Base-by-base conservation (phyloP, 2,797 vertebrate species). In the Pterois miles region DNA sequence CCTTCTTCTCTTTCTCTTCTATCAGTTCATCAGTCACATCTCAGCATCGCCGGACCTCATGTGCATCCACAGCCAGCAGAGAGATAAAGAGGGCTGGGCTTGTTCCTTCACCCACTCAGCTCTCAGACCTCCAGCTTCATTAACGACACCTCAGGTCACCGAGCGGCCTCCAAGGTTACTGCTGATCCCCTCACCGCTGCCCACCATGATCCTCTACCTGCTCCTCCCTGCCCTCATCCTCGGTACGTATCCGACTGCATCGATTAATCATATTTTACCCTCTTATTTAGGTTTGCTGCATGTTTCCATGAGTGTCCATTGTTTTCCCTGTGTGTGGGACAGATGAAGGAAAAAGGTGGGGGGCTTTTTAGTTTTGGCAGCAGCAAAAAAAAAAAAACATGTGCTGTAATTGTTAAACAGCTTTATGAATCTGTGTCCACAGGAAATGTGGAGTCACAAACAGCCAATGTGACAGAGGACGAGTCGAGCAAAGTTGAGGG, bases 21-120 rank as follows among this genome's bases (percentile, higher is more conserved):
- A 6, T 64, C 16, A n/a, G 65, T 53, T 34, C 6, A 66, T 53
- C 27, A 65, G 62, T 65, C 38, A 31, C 3, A 23, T 38, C 23
- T 18, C 25, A 48, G 27, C 25, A 23, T 36, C 22, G 0, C n/a
- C 3, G 8, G 29, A 54, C 5, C 40, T 27, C 52, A 59, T 23
- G 58, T 4, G 36, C 58, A 43, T 57, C 40, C 20, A 31, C 29
- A 31, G 33, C 25, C 20, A 63, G 54, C 52, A 20, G 63, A 20
- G 76, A 89, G 76, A 89, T 72, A 83, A 85, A 66, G 85, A 77
- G 84, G 92, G 88, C 2, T 40, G 91, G 89, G 64, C 80, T 85
- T 74, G 58, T 63, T 72, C 38, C 48, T 64, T 12, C 22, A 38
- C 52, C 25, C 65, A 6, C 70, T 73, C 54, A 20, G 77, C 65